Percentiles rank a stretch among this genome's conserved stretches.
phyloP scores from a whole-genome alignment of 2,888 invertebrate species.

The Stenodema calcarata region DNA sequence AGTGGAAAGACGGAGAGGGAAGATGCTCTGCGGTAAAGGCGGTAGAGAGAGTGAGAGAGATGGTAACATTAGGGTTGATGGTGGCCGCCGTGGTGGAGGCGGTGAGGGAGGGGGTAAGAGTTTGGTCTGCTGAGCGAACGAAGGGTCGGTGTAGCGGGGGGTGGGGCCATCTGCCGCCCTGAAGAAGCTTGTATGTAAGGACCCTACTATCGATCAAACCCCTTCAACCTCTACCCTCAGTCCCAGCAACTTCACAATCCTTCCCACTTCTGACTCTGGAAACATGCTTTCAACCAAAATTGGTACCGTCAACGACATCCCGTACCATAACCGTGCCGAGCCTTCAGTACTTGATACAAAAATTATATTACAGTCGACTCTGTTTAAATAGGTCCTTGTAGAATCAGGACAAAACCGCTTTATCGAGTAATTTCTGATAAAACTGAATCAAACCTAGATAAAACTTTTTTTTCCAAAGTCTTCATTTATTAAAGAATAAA shows the following conservation, averaged over 20 bases:
- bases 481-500: no score
- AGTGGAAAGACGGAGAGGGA: neutral
- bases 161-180: neutral
- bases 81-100: neutral
- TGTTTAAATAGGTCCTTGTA: no score
- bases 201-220: slow-evolving; percentile 35
- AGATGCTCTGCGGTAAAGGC: no score
- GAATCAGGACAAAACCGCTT: no score
- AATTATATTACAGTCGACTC: no score
- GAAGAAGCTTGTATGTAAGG: slow-evolving; percentile 31
- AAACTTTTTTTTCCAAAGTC: no score
- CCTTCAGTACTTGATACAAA: no score
- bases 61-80: neutral
- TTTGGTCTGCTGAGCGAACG: neutral
- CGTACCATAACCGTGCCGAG: no score
- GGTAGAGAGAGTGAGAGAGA: neutral
- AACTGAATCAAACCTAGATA: no score
- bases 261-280: neutral
- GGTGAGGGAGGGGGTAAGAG: neutral
- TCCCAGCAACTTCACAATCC: neutral
- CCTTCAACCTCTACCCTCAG: neutral
- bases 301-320: neutral
- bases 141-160: neutral
- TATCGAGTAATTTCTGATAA: no score
- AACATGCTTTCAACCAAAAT: neutral